Evolutionary conservation across 2,797 vertebrate genomes (phyloP).

Genomic region (Cetoscarus ocellatus): DNA sequence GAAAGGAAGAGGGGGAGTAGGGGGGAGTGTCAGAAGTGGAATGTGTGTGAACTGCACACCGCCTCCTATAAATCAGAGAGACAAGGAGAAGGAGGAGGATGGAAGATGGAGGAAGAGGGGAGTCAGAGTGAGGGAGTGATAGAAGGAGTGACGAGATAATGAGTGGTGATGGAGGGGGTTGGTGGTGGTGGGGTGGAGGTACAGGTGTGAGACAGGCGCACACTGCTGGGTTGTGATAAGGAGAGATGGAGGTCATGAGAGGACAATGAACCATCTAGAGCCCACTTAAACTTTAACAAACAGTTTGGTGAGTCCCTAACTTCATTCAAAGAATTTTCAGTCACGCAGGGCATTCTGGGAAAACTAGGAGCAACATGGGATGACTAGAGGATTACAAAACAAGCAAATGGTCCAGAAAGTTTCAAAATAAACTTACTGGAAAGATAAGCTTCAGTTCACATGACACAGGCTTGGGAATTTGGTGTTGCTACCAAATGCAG

Average conservation of each 20-base stretch:
- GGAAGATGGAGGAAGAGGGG: conserved; percentile 45
- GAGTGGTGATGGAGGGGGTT: conserved; percentile 42
- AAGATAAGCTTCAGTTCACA: no score
- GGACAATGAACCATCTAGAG: conserved; percentile 28
- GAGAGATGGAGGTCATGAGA: conserved; percentile 15
- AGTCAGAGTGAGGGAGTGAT: conserved; percentile 51
- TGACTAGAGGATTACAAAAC: no score
- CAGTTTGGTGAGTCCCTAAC: conserved; percentile 1
- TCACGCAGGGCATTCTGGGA: conserved; percentile 10
- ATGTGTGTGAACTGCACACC: conserved; percentile 82
- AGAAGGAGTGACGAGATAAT: conserved; percentile 64
- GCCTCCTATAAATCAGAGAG: conserved; percentile 78
- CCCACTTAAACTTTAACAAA: conserved; percentile 16
- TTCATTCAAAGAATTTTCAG: neutral
- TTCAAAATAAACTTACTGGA: no score
- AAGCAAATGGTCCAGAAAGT: no score
- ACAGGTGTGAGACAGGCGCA: conserved; percentile 68
- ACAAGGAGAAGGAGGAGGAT: conserved; percentile 66
- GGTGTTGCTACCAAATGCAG: no score
- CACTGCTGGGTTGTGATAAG: conserved; percentile 23
- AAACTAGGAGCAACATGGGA: neutral
- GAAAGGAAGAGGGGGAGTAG: conserved; percentile 3
- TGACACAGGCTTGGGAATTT: no score
- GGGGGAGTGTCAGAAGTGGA: conserved; percentile 67
- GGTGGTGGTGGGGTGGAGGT: conserved; percentile 11